Conservation (phyloP, 2,888 invertebrate genomes). For the Stenolophus ochropezus region DNA sequence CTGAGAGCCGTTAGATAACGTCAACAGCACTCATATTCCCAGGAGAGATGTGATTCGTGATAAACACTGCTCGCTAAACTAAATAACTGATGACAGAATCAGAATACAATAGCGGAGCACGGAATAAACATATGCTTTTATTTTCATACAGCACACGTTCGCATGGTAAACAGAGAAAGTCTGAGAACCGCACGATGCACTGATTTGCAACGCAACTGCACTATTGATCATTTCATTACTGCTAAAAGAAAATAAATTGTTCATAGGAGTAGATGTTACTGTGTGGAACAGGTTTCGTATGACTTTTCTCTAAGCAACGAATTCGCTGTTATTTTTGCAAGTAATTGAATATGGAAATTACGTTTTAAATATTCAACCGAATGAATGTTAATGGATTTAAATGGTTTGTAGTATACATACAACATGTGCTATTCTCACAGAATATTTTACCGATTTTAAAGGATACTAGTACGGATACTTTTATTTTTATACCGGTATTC, state of each 20-base stretch:
- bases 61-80: background rate
- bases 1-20: slow-evolving; percentile 4
- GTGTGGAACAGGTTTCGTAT: background rate
- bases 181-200: slow-evolving; percentile 15
- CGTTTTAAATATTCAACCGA: background rate
- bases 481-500: no score
- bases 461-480: no score
- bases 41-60: background rate
- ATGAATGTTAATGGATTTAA: no score
- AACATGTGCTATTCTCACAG: no score
- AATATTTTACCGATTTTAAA: no score
- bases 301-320: background rate
- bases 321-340: background rate
- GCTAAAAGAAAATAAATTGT: slow-evolving; percentile 10
- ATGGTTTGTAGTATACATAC: no score
- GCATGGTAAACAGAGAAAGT: slow-evolving; percentile 21
- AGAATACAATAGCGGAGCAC: background rate
- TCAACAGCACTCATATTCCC: background rate
- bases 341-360: background rate
- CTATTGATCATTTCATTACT: slow-evolving; percentile 1
- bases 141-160: slow-evolving; percentile 8
- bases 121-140: background rate
- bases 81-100: slow-evolving; percentile 8
- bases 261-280: background rate
- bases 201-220: slow-evolving; percentile 23